Evolutionary conservation across 2,797 vertebrate species (phyloP), one percentile per base, ranked within the genome.

Genomic region (Phoxinus dragarum): DNA sequence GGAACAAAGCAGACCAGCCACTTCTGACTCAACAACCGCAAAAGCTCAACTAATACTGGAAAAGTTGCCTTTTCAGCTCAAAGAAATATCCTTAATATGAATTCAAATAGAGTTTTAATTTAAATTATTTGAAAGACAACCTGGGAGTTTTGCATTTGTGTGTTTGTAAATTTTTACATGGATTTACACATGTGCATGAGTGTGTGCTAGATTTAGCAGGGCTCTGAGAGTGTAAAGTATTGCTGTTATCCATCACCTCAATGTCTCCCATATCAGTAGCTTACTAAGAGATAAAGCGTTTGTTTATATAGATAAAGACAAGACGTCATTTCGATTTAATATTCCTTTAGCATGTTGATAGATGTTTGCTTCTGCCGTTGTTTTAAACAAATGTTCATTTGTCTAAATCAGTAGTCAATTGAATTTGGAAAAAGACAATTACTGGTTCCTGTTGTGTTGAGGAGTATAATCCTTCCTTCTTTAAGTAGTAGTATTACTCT

Each of bases 371-470:
- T 80, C 77, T 80, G 80, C 71, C 71, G 69, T 74, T 52, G 75
- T 77, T 82, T 61, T 80, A 91, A 83, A 92, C 86, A 69, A 91
- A 94, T 92, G 91, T 64, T 84, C 54, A 71, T 87, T 89, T 79
- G 38, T 88, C 88, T 88, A 74, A 64, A 67, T 81, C 85, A 84
- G 91, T 90, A 90, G 90, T 88, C 82, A 93, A 94, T 92, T 92
- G 79, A 90, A 93, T 94, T 94, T 88, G 84, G 80, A 21, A 78
- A 88, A 85, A 90, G 72, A 79, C 90, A 90, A 94, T 95, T 92
- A 94, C 90, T 86, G 88, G 91, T 82, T 79, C 90, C 83, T 88
- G 88, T 89, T 94, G 93, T 91, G 90, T 88, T 66, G 42, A 42
- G 61, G 80, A 82, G 82, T 88, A 85, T 74, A 87, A 31, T 86